Evolutionary conservation across 1,140 invertebrate genomes (phyloP), one percentile per base, ranked within the genome.

Genomic region (Drosophila ercepeae): DNA sequence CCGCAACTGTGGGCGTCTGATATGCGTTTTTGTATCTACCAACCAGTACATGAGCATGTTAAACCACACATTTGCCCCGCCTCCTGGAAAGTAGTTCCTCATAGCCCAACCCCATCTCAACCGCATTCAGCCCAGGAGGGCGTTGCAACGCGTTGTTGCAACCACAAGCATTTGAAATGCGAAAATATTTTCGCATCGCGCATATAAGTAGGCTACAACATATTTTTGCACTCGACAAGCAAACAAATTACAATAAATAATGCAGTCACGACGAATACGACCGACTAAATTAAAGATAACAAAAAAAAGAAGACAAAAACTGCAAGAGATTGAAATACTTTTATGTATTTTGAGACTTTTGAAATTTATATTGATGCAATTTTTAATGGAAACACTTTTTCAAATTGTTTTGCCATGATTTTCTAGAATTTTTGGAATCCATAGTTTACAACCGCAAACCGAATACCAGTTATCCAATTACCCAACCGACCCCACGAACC

Each of bases 381-480:
- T 64, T 73, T 52, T 74, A 73, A 64, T 72, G 60, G 45, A 65
- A 57, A 75, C 71, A 50, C 51, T 74, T 64, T 65, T 50, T 32
- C 59, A 64, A 64, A 74, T 72, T 73, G 70, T 55, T 68, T 73
- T 64, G 59, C 50, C 69, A 73, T 73, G 27, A 63, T 73, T 73
- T 73, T 73, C 69, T 63, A 73, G 69, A 63, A 63, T 73, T 63
- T 73, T 71, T 73, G 69, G 13, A 73, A 73, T 54, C 68, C 59
- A 73, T 73, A 73, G 57, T 67, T 67, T 53, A 61, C 44, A 67
- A 67, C 55, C 55, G 55, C 27, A 42, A 65, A 14, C n/a, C 45
- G n/a, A 23, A n/a, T 23, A 49, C 46, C 19, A 21, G 21, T 21
- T 21, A 21, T 4, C 21, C 29, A 32, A 32, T 32, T 32, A 32